Evolutionary conservation across 2,113 vertebrate genomes (phyloP).

Genomic region (Ornithorhynchus anatinus): DNA sequence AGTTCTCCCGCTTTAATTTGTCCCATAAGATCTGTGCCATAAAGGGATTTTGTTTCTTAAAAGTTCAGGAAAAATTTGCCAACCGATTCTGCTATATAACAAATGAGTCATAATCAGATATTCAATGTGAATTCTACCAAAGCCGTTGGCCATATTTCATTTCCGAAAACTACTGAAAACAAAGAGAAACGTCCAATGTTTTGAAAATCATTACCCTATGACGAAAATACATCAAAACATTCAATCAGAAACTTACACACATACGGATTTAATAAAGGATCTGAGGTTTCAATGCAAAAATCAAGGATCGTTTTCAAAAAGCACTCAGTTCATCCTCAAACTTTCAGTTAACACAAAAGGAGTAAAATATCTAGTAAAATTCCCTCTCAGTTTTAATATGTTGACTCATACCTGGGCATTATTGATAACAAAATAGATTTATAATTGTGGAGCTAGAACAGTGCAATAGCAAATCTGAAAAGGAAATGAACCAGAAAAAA

Average conservation of each 20-base stretch:
- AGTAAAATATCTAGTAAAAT: conserved; percentile 11
- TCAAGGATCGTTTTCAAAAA: conserved; percentile 29
- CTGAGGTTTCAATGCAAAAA: conserved; percentile 23
- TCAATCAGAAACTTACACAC: conserved; percentile 38
- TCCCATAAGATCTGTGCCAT: conserved; percentile 37
- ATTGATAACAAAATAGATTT: neutral
- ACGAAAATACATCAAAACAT: conserved; percentile 21
- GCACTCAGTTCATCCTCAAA: conserved; percentile 46
- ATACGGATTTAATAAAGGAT: conserved; percentile 36
- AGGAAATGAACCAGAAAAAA: no score
- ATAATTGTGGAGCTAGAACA: neutral
- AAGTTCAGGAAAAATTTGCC: conserved; percentile 53
- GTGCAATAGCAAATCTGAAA: conserved; percentile 18
- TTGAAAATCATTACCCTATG: conserved; percentile 31
- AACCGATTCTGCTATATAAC: conserved; percentile 47
- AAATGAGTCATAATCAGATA: conserved; percentile 35
- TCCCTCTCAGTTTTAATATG: conserved; percentile 32
- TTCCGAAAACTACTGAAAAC: conserved; percentile 37
- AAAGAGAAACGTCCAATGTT: conserved; percentile 19
- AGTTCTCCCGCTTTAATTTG: conserved; percentile 24
- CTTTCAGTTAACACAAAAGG: conserved; percentile 1
- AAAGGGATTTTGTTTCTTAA: conserved; percentile 48
- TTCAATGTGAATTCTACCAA: conserved; percentile 29
- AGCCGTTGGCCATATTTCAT: neutral
- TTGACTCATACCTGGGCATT: neutral